Base-by-base conservation (phyloP, 1,140 invertebrate species). In the Mamestra configurata region DNA sequence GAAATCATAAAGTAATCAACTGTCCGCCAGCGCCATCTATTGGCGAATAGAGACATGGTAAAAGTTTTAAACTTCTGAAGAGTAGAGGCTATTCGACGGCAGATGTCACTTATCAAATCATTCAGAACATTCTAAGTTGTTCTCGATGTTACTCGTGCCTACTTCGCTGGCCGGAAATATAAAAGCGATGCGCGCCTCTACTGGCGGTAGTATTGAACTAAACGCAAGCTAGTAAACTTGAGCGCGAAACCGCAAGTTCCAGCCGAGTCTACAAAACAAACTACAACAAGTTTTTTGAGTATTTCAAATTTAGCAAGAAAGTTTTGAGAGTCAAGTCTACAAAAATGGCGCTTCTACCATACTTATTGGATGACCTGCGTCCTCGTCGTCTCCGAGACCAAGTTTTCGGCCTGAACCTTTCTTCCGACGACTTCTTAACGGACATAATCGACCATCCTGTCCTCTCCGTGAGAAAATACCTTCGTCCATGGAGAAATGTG, bases 301-400 rank as follows among this genome's bases (percentile, higher is more conserved):
- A 8, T 49, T 49, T 43, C 6, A 6, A 70, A 15, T 55, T 66
- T 55, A 24, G n/a, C 10, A 15, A 81, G 20, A n/a, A 18, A 40
- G 10, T 18, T 31, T 22, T 1, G n/a, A 18, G 13, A 40, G 22
- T 46, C 7, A 61, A 40, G 40, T 37, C 10, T 4, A 11, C 1
- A 66, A 37, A 31, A 82, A 94, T 94, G 92, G 86, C 92, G 13
- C 75, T 94, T n/a, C 15, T 94, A 86, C 90, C 90, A 13, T 90
- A 88, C 46, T 84, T 92, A 66, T 78, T 92, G 4, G 91, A 90
- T 43, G 90, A 93, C n/a, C 49, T 91, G 27, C 84, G 88, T 37
- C 91, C 92, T 5, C 84, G 88, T 24, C 84, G 91, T 22, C 37
- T 88, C 20, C 84, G 80, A 6, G 86, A 92, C 51, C 88, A 91